Conservation (phyloP, 2,888 invertebrate species). For the Perithous albicinctus region DNA sequence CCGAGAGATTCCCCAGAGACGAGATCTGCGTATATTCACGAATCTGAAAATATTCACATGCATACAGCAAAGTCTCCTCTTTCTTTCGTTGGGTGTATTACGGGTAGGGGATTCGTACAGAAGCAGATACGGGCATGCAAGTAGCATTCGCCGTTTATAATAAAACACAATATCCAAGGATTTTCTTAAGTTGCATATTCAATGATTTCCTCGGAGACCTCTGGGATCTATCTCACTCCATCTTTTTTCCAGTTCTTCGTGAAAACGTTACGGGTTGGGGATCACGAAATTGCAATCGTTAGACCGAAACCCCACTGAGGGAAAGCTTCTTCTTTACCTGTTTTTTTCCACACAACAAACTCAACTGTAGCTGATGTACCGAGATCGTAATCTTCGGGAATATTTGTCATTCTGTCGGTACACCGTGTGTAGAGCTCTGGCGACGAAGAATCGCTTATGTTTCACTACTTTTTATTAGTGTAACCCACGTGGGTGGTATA, state of each 20-base stretch:
- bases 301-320: slow-evolving; percentile 70
- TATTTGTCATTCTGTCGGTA: slow-evolving; percentile 48
- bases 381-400: slow-evolving; percentile 49
- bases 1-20: slow-evolving; percentile 74
- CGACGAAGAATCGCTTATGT: slow-evolving; percentile 42
- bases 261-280: slow-evolving; percentile 61
- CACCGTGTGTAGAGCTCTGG: slow-evolving; percentile 13
- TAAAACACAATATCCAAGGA: slow-evolving; percentile 84
- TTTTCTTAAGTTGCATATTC: slow-evolving; percentile 89
- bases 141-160: slow-evolving; percentile 78
- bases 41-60: slow-evolving; percentile 83
- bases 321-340: slow-evolving; percentile 46
- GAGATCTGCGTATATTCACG: slow-evolving; percentile 77
- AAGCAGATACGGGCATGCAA: slow-evolving; percentile 42
- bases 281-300: slow-evolving; percentile 79
- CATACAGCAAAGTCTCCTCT: slow-evolving; percentile 80
- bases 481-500: slow-evolving; percentile 78
- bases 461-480: slow-evolving; percentile 21
- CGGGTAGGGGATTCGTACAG: slow-evolving; percentile 48
- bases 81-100: slow-evolving; percentile 50
- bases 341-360: not conserved
- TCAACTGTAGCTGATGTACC: slow-evolving; percentile 10
- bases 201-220: slow-evolving; percentile 92
- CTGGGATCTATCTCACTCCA: slow-evolving; percentile 69
- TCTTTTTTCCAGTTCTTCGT: slow-evolving; percentile 57